Conservation (phyloP, 2,888 invertebrate species). For the Acanthoscelides obtectus region DNA sequence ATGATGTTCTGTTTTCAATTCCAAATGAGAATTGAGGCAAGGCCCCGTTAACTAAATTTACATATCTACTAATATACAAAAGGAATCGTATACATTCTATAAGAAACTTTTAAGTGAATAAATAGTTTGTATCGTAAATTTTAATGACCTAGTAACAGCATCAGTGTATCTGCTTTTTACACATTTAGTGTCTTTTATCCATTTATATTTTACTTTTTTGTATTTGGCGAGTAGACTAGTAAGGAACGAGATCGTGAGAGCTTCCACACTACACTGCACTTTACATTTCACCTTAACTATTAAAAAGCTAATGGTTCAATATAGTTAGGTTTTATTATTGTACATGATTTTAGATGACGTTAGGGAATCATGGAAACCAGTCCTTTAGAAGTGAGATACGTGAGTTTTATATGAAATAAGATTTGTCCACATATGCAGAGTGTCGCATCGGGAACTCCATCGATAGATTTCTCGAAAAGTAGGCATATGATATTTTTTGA, state of each 20-base stretch:
- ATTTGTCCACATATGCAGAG: too few species aligned
- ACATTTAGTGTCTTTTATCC: background rate
- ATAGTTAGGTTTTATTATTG: too few species aligned
- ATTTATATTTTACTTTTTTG: background rate
- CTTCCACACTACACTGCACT: conserved; percentile 7
- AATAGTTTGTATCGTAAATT: background rate
- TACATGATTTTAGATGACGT: too few species aligned
- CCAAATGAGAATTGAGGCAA: background rate
- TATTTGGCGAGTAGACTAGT: conserved; percentile 17
- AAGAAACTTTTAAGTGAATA: background rate
- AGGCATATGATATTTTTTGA: too few species aligned
- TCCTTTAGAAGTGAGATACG: too few species aligned
- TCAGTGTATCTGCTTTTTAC: background rate
- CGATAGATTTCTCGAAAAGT: too few species aligned
- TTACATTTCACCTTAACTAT: conserved; percentile 3
- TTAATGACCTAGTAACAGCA: background rate
- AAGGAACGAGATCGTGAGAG: conserved; percentile 10
- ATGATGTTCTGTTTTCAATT: background rate
- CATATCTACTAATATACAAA: background rate
- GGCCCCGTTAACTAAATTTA: background rate
- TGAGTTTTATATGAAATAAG: too few species aligned
- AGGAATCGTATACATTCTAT: background rate
- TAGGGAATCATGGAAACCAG: too few species aligned
- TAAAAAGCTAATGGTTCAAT: too few species aligned
- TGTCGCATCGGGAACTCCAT: too few species aligned